phyloP scores from a whole-genome alignment of 2,888 invertebrate genomes.

The Omphaloscelis lunosa region DNA sequence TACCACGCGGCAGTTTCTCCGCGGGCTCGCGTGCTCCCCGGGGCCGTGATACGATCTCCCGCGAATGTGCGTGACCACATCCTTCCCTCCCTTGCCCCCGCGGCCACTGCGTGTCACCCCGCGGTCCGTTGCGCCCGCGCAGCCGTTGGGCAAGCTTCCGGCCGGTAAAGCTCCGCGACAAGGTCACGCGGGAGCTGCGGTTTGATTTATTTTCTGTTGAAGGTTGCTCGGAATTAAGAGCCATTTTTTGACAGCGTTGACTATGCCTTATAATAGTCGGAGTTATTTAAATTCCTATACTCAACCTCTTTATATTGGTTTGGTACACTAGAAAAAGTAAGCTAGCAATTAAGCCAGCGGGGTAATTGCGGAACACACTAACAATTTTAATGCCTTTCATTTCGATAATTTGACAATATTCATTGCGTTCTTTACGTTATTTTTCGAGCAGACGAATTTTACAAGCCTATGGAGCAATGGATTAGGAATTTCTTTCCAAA shows the following conservation, averaged over 20 bases:
- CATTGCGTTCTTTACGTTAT: neutral
- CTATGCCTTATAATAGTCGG: too few species aligned
- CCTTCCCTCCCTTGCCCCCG: constrained; percentile 70
- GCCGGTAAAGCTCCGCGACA: constrained; percentile 67
- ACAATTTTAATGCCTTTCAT: neutral
- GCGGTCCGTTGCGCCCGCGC: constrained; percentile 72
- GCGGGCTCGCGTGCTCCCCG: constrained; percentile 73
- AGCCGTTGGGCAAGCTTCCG: constrained; percentile 75
- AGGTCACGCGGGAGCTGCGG: constrained; percentile 62
- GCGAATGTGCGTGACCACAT: constrained; percentile 87
- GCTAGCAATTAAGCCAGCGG: neutral
- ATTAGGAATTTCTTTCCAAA: neutral
- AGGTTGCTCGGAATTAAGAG: neutral
- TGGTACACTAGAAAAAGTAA: neutral
- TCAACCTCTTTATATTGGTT: neutral
- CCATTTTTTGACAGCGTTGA: neutral
- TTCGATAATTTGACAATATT: neutral
- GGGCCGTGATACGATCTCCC: constrained; percentile 81
- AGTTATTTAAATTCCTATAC: neutral
- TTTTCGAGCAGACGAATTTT: neutral
- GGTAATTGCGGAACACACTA: too few species aligned
- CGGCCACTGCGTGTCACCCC: constrained; percentile 65
- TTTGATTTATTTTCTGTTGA: constrained; percentile 23
- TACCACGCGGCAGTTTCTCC: constrained; percentile 74
- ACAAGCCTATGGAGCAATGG: neutral